These are phyloP conservation scores for Rhynchotus rufescens DNA, from an alignment of 2,797 vertebrate species.

Conservation along the genomic window DNA sequence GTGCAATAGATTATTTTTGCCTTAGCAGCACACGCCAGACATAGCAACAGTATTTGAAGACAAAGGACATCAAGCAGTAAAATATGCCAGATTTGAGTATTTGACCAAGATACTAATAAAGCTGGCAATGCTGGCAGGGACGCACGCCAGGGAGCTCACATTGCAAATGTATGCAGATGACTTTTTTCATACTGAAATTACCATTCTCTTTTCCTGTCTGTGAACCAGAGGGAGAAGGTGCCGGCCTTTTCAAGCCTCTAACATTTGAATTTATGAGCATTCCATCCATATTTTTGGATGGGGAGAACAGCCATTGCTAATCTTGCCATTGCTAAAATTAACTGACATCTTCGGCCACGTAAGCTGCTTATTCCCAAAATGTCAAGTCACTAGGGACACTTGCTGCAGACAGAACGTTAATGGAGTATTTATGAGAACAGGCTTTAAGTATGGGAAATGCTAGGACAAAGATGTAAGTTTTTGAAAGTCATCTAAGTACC, in stretches of 20 bases:
- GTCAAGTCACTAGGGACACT: constrained; percentile 39
- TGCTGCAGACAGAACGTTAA: constrained; percentile 45
- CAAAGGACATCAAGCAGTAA: constrained; percentile 4
- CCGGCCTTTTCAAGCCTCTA: constrained; percentile 22
- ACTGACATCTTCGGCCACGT: not conserved
- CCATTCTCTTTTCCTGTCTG: not conserved
- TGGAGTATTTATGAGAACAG: constrained; percentile 34
- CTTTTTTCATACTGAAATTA: constrained; percentile 53
- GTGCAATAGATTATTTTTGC: not conserved
- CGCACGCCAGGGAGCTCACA: not conserved
- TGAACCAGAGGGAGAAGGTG: not conserved
- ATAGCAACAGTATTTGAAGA: not conserved
- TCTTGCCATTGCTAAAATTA: constrained; percentile 52
- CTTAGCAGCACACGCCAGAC: not conserved
- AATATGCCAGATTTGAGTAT: constrained; percentile 11
- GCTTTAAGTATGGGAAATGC: not conserved
- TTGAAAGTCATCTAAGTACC: not conserved
- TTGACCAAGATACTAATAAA: constrained; percentile 32
- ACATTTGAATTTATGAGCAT: constrained; percentile 68
- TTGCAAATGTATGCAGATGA: not conserved
- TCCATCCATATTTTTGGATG: constrained; percentile 32
- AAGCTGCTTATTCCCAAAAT: constrained; percentile 58
- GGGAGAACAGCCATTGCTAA: not conserved
- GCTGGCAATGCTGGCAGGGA: not conserved
- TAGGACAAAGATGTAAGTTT: not conserved